Conservation (phyloP, 2,888 invertebrate species). For the Drosophila acutilabella region DNA sequence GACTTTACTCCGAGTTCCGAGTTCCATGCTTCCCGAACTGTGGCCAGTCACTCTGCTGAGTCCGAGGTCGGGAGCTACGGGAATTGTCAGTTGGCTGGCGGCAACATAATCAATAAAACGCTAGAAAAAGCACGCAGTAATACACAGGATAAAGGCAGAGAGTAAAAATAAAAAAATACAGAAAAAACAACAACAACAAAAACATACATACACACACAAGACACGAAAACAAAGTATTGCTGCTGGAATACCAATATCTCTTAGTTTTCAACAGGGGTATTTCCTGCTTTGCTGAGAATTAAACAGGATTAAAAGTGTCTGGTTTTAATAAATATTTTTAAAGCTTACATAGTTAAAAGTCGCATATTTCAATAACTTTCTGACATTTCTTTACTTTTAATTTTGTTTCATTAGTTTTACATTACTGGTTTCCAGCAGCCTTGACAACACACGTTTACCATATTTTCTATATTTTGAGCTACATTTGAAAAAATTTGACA, state of each 20-base stretch:
- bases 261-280: conserved; percentile 12
- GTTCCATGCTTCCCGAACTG: conserved; percentile 20
- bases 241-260: conserved; percentile 21
- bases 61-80: conserved; percentile 31
- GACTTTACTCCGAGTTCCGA: conserved; percentile 50
- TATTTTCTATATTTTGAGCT: too few relatives aligned
- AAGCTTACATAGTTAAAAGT: too few relatives aligned
- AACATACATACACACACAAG: conserved; percentile 10
- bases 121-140: conserved; percentile 55
- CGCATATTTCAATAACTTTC: too few relatives aligned
- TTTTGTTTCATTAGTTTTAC: too few relatives aligned
- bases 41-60: background rate
- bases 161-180: conserved; percentile 16
- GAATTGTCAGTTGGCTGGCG: conserved; percentile 52
- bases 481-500: too few relatives aligned
- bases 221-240: conserved; percentile 29
- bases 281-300: background rate
- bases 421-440: too few relatives aligned
- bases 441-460: too few relatives aligned
- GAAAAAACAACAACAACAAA: conserved; percentile 21
- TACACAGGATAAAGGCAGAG: conserved; percentile 45
- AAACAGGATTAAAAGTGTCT: too few relatives aligned
- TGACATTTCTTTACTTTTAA: too few relatives aligned
- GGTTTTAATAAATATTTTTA: too few relatives aligned
- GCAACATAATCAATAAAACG: conserved; percentile 73